phyloP scores from a whole-genome alignment of 2,797 vertebrate species.

The Lacerta viridis region DNA sequence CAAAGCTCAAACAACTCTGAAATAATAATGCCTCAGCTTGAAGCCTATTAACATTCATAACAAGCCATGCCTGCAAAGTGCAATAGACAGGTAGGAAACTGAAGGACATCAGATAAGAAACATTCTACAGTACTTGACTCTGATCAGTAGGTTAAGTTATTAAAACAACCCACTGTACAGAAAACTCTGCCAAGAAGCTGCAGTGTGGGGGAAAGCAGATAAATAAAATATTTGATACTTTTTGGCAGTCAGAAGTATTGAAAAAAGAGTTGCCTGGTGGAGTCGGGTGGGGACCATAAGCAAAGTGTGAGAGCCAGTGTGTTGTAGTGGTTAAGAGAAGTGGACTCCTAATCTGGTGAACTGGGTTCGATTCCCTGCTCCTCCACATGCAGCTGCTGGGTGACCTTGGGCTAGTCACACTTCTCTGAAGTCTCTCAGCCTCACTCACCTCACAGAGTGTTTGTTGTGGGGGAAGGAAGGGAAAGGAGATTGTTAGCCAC shows the following conservation, averaged over 20 bases:
- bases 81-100: slow-evolving; percentile 45
- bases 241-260: slow-evolving; percentile 6
- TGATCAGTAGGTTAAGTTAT: slow-evolving; percentile 19
- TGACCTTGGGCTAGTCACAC: too few relatives aligned
- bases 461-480: too few relatives aligned
- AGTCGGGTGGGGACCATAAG: slow-evolving; percentile 25
- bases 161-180: slow-evolving; percentile 26
- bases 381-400: too few relatives aligned
- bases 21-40: slow-evolving; percentile 41
- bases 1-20: slow-evolving; percentile 25
- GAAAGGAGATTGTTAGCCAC: too few relatives aligned
- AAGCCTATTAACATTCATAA: slow-evolving; percentile 34
- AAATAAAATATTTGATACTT: slow-evolving; percentile 6
- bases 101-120: slow-evolving; percentile 29
- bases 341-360: too few relatives aligned
- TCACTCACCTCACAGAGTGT: too few relatives aligned
- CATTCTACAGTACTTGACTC: slow-evolving; percentile 28
- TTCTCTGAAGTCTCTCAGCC: too few relatives aligned
- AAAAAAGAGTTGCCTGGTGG: not conserved
- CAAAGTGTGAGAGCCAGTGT: slow-evolving; percentile 23
- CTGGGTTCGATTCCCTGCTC: too few relatives aligned
- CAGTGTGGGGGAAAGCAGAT: not conserved
- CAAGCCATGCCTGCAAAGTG: not conserved
- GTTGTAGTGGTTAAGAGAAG: too few relatives aligned
- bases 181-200: slow-evolving; percentile 13